Evolutionary conservation across 2,113 vertebrate species (phyloP).

Genomic region (Mellivora capensis): DNA sequence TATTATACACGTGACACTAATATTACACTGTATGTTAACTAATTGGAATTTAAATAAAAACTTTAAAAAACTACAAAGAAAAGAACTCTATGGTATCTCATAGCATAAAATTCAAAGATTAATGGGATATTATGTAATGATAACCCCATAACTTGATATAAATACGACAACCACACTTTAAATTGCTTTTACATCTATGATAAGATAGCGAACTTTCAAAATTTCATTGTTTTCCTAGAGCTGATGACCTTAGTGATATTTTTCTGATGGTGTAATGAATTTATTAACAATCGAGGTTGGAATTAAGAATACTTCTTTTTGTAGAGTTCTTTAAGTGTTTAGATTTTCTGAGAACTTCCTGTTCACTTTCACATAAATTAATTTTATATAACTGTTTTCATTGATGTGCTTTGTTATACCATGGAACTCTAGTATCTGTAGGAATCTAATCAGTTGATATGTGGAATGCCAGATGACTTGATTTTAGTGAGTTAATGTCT

Average conservation of each 20-base stretch:
- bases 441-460: neutral
- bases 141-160: neutral
- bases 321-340: neutral
- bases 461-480: neutral
- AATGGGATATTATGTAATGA: neutral
- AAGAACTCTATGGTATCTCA: neutral
- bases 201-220: neutral
- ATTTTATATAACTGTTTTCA: neutral
- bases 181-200: neutral
- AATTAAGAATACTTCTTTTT: neutral
- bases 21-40: neutral
- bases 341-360: neutral
- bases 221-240: neutral
- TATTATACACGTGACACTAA: neutral
- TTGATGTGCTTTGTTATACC: neutral
- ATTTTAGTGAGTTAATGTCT: neutral
- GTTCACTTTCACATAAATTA: neutral
- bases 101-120: neutral
- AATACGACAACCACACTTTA: neutral
- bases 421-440: neutral
- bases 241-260: neutral
- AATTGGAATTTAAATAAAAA: neutral
- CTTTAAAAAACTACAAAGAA: neutral
- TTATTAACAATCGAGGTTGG: neutral
- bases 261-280: neutral